These are phyloP conservation scores for Mactromeris polynyma DNA, from an alignment of 2,888 invertebrate species.

Conservation along the genomic window DNA sequence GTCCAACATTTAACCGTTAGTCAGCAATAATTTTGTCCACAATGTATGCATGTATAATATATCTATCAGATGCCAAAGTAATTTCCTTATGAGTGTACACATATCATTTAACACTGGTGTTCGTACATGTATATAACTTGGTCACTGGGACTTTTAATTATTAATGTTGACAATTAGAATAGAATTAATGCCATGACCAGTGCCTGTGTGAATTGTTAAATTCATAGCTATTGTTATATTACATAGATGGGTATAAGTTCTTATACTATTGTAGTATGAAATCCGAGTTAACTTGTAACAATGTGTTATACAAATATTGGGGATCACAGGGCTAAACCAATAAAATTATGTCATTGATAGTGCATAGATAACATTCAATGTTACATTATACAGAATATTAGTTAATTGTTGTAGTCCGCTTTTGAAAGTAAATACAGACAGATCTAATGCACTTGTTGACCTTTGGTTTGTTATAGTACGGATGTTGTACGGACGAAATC, in stretches of 20 bases:
- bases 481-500: neutral
- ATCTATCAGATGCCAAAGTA: neutral
- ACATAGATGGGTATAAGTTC: neutral
- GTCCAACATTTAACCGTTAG: neutral
- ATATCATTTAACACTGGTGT: neutral
- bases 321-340: slow-evolving; percentile 50
- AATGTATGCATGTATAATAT: neutral
- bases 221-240: neutral
- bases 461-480: neutral
- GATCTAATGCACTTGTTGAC: neutral
- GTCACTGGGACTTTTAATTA: neutral
- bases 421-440: neutral
- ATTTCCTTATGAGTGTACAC: neutral
- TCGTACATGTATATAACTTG: neutral
- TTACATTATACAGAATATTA: slow-evolving; percentile 31
- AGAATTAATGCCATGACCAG: neutral
- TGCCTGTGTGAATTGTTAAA: neutral
- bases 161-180: neutral
- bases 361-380: slow-evolving; percentile 37
- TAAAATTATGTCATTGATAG: slow-evolving; percentile 39
- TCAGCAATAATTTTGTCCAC: neutral
- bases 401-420: slow-evolving; percentile 7
- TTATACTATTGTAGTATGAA: neutral
- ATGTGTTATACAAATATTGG: slow-evolving; percentile 33
- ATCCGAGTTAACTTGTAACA: neutral